phyloP scores from a whole-genome alignment of 2,113 vertebrate genomes.

The Thamnophis sirtalis region DNA sequence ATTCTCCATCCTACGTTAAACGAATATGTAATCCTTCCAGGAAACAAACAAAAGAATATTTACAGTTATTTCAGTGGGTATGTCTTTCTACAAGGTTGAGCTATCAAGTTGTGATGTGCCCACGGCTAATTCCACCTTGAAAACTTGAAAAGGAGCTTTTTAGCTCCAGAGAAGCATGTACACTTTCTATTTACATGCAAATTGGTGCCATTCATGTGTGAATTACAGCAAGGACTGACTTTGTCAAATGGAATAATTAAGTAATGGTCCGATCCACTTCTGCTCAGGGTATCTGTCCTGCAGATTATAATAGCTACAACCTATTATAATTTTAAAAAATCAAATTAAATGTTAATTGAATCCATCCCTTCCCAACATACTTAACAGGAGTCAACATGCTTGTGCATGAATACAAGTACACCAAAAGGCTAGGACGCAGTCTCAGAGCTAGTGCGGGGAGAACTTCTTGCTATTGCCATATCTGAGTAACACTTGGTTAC shows the following conservation, averaged over 20 bases:
- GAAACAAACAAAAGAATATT: slow-evolving; percentile 69
- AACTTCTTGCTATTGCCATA: neutral
- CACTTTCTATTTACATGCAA: slow-evolving; percentile 78
- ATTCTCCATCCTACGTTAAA: neutral
- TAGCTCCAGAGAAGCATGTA: slow-evolving; percentile 72
- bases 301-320: slow-evolving; percentile 49
- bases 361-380: neutral
- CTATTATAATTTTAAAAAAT: slow-evolving; percentile 48
- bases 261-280: slow-evolving; percentile 68
- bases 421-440: neutral
- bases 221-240: slow-evolving; percentile 72
- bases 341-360: neutral
- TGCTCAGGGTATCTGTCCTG: slow-evolving; percentile 54
- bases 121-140: slow-evolving; percentile 73
- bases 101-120: slow-evolving; percentile 64
- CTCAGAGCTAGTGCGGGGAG: neutral
- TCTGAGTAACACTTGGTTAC: neutral
- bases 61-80: slow-evolving; percentile 72
- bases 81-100: slow-evolving; percentile 62
- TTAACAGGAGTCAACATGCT: neutral
- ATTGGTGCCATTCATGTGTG: slow-evolving; percentile 75
- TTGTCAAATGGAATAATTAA: slow-evolving; percentile 77
- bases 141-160: slow-evolving; percentile 73
- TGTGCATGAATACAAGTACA: neutral
- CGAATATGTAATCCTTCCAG: slow-evolving; percentile 51